Evolutionary conservation across 2,888 invertebrate genomes (phyloP).

Genomic region (Idaea dimidiata): DNA sequence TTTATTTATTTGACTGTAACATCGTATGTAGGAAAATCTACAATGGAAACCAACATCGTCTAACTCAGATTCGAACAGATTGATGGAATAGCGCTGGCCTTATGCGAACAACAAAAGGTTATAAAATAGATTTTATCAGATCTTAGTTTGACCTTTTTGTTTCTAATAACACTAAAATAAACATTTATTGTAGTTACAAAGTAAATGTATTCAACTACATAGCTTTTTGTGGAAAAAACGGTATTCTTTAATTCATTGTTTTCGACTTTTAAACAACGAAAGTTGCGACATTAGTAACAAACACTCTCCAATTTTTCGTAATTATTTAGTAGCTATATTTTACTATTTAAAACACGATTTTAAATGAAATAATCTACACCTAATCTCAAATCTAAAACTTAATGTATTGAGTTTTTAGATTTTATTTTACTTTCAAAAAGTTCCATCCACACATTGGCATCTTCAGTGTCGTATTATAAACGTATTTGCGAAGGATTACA

Average conservation of each 20-base stretch:
- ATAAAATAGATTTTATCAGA: conserved; percentile 65
- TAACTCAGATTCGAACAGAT: conserved; percentile 57
- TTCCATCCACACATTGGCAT: conserved; percentile 33
- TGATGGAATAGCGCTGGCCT: conserved; percentile 57
- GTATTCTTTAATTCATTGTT: conserved; percentile 5
- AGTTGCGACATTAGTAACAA: background rate
- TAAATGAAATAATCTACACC: background rate
- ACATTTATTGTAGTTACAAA: conserved; percentile 14
- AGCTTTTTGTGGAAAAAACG: conserved; percentile 3
- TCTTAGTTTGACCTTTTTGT: conserved; percentile 35
- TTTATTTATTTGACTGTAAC: too few relatives aligned
- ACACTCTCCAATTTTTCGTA: background rate
- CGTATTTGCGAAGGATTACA: conserved; percentile 68
- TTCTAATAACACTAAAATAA: conserved; percentile 41
- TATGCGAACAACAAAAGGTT: conserved; percentile 59
- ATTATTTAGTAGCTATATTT: too few relatives aligned
- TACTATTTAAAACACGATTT: too few relatives aligned
- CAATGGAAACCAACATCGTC: conserved; percentile 51
- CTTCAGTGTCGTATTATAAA: conserved; percentile 62
- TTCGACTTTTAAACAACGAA: background rate
- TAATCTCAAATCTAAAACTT: too few relatives aligned
- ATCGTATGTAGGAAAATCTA: conserved; percentile 6
- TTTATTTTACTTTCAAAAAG: background rate
- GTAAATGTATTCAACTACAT: conserved; percentile 14
- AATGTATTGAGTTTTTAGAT: background rate